Conservation (phyloP, 1,140 invertebrate genomes). For the Argopecten irradians region DNA sequence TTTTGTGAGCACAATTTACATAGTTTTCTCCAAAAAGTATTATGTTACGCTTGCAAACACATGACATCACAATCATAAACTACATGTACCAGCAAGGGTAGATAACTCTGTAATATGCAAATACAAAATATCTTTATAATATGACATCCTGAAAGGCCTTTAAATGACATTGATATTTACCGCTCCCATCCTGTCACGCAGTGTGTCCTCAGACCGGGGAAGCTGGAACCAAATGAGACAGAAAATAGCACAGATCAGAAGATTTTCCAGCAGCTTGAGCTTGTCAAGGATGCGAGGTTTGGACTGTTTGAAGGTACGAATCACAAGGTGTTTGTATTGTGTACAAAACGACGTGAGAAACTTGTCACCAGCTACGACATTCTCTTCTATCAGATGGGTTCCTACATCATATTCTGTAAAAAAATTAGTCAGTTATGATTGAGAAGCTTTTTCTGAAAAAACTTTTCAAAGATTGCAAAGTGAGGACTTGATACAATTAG, state of each 20-base stretch:
- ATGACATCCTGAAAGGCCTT: no score
- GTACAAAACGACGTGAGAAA: constrained; percentile 81
- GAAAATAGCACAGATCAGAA: constrained; percentile 85
- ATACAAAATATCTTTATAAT: no score
- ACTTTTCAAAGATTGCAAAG: no score
- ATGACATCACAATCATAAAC: no score
- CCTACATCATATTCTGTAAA: background rate
- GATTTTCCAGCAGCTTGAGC: constrained; percentile 88
- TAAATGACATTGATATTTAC: constrained; percentile 60
- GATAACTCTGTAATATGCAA: no score
- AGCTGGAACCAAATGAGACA: constrained; percentile 90
- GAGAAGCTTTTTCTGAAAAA: no score
- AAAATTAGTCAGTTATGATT: no score
- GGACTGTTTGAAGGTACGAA: constrained; percentile 88
- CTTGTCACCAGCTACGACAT: background rate
- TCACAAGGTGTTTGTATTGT: constrained; percentile 87
- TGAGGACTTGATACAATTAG: no score
- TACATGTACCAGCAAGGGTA: no score
- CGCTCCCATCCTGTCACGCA: constrained; percentile 90
- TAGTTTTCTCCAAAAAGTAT: no score
- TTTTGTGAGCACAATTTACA: no score
- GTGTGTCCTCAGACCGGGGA: constrained; percentile 84
- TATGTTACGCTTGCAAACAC: no score
- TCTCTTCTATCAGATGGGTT: background rate
- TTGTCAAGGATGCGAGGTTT: constrained; percentile 87